Base-by-base conservation (phyloP, 2,113 vertebrate species). In the Sylvia atricapilla region DNA sequence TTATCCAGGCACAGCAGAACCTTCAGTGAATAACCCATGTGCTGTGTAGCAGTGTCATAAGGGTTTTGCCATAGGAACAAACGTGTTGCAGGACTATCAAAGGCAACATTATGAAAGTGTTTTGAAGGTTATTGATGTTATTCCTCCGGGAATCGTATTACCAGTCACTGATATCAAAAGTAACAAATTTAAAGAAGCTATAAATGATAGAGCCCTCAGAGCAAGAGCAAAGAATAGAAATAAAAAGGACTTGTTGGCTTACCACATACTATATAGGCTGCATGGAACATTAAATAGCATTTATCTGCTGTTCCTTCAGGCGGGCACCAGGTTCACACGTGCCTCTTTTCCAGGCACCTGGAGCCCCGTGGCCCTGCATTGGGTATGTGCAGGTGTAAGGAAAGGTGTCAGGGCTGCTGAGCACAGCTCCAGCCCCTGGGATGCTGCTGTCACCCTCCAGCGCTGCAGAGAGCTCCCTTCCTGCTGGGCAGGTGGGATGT, bases 131-230 rank as follows among this genome's bases (percentile, higher is more conserved):
- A 95, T 80, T 96, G 97, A 94, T 96, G 94, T 82, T 93, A 87
- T 80, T 95, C 86, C 59, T 89, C 82, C 0, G 70, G 92, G 96
- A 94, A 95, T 96, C 94, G 91, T 97, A 96, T 96, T 94, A 96
- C 93, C 93, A 84, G 69, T 94, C 96, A 94, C 97, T 60, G 91
- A 67, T 96, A 97, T 92, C 96, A 94, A 92, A 93, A 91, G 96
- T 90, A 95, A 97, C 97, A 96, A 93, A 97, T 97, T 96, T 96
- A 90, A 91, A 95, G 96, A 93, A 93, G 82, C 90, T 90, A 37
- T 95, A 94, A 97, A 97, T 87, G 97, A 94, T 95, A 94, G 35
- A 77, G 20, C 86, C 87, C 88, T 90, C 10, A 2, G 94, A 94
- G 93, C 62, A 84, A 92, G 78, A 94, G 93, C 93, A 82, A 27